Evolutionary conservation across 2,797 vertebrate genomes (phyloP).

Genomic region (Molothrus aeneus): DNA sequence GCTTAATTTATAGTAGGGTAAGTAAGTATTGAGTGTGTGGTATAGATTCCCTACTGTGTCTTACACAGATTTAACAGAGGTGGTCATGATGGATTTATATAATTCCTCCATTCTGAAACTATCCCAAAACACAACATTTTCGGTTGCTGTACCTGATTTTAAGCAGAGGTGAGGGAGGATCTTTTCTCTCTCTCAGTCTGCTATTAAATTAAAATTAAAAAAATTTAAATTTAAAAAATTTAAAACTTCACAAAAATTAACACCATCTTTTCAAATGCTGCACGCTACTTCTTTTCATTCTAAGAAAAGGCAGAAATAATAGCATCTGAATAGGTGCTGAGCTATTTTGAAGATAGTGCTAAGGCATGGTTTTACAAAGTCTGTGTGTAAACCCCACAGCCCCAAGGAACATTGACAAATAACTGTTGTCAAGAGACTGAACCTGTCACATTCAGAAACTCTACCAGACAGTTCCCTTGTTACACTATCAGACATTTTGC

Average conservation of each 20-base stretch:
- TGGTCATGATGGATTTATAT: background rate
- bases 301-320: background rate
- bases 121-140: too few relatives aligned
- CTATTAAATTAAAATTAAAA: too few relatives aligned
- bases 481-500: background rate
- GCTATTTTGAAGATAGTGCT: background rate
- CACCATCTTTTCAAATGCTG: background rate
- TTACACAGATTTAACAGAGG: background rate
- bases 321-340: background rate
- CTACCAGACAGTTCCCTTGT: background rate
- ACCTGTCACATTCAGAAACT: background rate
- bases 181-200: background rate
- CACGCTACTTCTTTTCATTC: background rate
- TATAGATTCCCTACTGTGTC: background rate
- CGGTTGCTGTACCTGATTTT: background rate
- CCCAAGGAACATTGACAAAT: background rate
- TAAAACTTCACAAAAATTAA: background rate
- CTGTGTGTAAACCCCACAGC: background rate
- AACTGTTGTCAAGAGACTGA: background rate
- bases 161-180: background rate
- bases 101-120: background rate
- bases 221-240: too few relatives aligned
- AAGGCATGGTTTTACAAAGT: background rate
- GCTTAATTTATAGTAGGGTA: background rate
- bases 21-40: background rate